Base-by-base conservation (phyloP, 37 sponge, comb jelly and placozoan genomes). In the Petrosia ficiformis region DNA sequence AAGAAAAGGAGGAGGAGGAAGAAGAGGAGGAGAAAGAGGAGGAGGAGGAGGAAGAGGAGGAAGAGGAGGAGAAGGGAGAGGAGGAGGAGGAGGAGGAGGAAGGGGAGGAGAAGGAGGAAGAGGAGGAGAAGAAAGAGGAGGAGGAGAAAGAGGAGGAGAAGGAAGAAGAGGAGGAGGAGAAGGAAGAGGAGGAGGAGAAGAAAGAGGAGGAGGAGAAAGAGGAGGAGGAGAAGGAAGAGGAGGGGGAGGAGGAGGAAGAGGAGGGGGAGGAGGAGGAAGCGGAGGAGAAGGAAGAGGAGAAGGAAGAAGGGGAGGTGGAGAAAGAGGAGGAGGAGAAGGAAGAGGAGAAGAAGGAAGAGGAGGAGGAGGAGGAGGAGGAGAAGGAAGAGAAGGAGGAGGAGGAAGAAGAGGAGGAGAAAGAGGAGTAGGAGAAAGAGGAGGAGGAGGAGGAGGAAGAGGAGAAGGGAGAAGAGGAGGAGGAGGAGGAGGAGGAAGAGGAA, bases 301-400 rank as follows among this genome's bases (percentile, higher is more conserved):
- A n/a, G 33, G n/a, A n/a, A n/a, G n/a, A n/a, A n/a, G n/a, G n/a
- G n/a, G n/a, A n/a, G n/a, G n/a, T n/a, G n/a, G n/a, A n/a, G n/a
- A n/a, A n/a, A n/a, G n/a, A n/a, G n/a, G n/a, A n/a, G n/a, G n/a
- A n/a, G n/a, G n/a, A n/a, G 38, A 25, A 67, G n/a, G 33, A 26
- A 67, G 3, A 3, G 68, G 38, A 32, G 2, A 38, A 24, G 3
- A 2, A n/a, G 32, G 68, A 4, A 1, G 33, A 64, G 66, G 66
- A 64, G 66, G 66, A 64, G 66, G 66, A 64, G 66, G 66, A 64
- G 66, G 66, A 64, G 66, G 66, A 64, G 66, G 66, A 64, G 66
- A 33, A 64, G 66, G 66, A 64, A 21, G n/a, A n/a, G n/a, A n/a
- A n/a, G n/a, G n/a, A n/a, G n/a, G n/a, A n/a, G n/a, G n/a, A n/a